Conservation (phyloP, 2,888 invertebrate species). For the Palloptera scutellata region DNA sequence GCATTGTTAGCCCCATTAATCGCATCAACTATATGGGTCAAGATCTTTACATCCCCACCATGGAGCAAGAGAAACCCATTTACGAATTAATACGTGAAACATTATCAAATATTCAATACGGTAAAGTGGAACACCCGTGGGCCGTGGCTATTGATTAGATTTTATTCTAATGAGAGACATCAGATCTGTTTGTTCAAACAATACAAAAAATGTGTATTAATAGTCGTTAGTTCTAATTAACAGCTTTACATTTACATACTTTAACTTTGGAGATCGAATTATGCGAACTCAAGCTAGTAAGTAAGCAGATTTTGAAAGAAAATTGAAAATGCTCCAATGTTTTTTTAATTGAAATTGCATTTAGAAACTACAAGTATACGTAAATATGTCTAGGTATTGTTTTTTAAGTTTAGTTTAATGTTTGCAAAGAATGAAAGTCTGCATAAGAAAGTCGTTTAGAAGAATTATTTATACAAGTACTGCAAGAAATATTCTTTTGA, state of each 20-base stretch:
- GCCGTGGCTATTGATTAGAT: conserved; percentile 70
- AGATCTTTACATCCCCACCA: conserved; percentile 76
- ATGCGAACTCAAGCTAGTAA: conserved; percentile 8
- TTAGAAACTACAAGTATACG: not conserved
- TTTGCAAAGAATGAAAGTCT: conserved; percentile 10
- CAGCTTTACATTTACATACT: not conserved
- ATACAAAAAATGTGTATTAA: conserved; percentile 51
- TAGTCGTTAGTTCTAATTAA: conserved; percentile 38
- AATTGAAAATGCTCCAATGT: conserved; percentile 20
- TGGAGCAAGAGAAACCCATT: conserved; percentile 76
- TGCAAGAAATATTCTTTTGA: too few species aligned
- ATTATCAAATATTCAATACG: conserved; percentile 90
- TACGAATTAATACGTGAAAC: conserved; percentile 77
- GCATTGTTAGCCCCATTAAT: conserved; percentile 90
- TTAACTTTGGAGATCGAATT: not conserved
- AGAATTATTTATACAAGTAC: conserved; percentile 10
- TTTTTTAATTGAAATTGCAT: conserved; percentile 10
- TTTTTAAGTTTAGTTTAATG: conserved; percentile 10
- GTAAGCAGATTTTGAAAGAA: conserved; percentile 12
- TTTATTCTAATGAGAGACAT: not conserved
- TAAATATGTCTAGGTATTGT: not conserved
- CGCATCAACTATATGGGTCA: conserved; percentile 81
- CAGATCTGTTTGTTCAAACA: conserved; percentile 10
- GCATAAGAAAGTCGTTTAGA: conserved; percentile 7
- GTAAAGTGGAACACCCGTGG: conserved; percentile 84